Conservation (phyloP, 1,140 invertebrate genomes). For the Bombus consobrinus region DNA sequence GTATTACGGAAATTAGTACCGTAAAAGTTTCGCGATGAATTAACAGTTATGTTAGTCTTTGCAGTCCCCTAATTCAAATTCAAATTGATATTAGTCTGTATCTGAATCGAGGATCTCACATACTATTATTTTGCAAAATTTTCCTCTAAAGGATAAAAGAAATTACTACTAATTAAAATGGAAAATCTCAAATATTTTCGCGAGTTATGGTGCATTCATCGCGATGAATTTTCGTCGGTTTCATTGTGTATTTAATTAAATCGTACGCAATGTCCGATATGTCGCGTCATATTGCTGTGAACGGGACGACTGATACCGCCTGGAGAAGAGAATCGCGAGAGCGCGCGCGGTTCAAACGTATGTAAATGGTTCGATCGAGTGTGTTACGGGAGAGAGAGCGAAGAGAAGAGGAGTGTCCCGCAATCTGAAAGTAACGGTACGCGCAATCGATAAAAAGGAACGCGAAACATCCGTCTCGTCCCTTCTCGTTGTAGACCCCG, state of each 20-base stretch:
- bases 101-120: not conserved
- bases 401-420: constrained; percentile 27
- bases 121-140: not conserved
- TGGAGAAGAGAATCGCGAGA: not conserved
- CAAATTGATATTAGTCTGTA: too few relatives aligned
- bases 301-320: not conserved
- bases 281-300: too few relatives aligned
- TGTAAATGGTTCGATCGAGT: constrained; percentile 11
- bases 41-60: not conserved
- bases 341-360: constrained; percentile 2
- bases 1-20: too few relatives aligned
- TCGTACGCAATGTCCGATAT: too few relatives aligned
- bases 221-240: not conserved
- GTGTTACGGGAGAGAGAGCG: not conserved
- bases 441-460: constrained; percentile 59
- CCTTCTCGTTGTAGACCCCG: constrained; percentile 59
- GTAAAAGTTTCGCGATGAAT: not conserved
- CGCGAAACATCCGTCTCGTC: constrained; percentile 63
- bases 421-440: constrained; percentile 45
- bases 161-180: not conserved
- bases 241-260: not conserved
- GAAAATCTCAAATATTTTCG: not conserved
- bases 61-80: not conserved
- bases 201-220: too few relatives aligned
- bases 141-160: not conserved